Conservation (phyloP, 2,113 vertebrate species). For the Corapipo altera region DNA sequence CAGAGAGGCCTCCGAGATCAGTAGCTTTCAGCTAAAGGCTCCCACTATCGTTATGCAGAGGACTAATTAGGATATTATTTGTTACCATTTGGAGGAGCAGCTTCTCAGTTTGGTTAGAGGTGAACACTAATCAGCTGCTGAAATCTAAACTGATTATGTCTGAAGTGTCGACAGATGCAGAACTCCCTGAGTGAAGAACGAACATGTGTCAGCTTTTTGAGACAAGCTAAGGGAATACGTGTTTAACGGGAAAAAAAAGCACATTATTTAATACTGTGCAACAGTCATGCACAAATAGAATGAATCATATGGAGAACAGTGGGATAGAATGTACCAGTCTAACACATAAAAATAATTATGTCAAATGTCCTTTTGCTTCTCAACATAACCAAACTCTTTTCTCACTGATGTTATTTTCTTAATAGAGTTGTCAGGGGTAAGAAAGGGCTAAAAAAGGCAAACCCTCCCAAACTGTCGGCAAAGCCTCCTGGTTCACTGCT, state of each 20-base stretch:
- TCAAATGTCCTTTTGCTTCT: not conserved
- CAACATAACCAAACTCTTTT: not conserved
- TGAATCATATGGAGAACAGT: constrained; percentile 1
- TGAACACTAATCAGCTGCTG: constrained; percentile 72
- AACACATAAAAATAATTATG: not conserved
- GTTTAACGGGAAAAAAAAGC: not conserved
- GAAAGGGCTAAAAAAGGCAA: not conserved
- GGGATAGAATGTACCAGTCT: not conserved
- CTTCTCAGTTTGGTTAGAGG: constrained; percentile 69
- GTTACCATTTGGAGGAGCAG: constrained; percentile 61
- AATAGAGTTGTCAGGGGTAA: not conserved
- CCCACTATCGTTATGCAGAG: not conserved
- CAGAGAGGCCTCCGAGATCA: not conserved
- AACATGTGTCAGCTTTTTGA: constrained; percentile 61
- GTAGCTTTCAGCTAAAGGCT: constrained; percentile 14
- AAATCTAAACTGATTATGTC: constrained; percentile 79
- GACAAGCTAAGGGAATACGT: constrained; percentile 51
- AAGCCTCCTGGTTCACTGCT: not conserved
- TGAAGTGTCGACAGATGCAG: constrained; percentile 75
- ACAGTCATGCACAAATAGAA: not conserved
- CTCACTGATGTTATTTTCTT: not conserved
- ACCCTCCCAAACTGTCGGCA: not conserved
- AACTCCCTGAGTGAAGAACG: constrained; percentile 53
- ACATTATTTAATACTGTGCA: constrained; percentile 1
- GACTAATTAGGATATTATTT: constrained; percentile 61